phyloP scores from a whole-genome alignment of 2,797 vertebrate genomes.

The Schizothorax lantsangensis region DNA sequence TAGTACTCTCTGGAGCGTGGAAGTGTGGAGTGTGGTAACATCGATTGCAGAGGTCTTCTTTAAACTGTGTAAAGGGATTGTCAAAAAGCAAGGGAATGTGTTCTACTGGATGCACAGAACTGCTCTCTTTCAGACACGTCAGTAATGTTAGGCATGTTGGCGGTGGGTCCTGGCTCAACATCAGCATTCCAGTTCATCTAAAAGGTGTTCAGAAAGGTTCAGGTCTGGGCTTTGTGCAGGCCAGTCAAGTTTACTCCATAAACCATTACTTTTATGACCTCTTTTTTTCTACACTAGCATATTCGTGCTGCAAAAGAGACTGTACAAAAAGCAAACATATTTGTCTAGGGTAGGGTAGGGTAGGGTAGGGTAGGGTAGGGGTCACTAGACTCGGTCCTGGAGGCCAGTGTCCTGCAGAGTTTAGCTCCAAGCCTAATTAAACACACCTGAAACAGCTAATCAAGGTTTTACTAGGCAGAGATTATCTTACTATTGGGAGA shows the following conservation, averaged over 20 bases:
- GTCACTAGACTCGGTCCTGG: too few relatives aligned
- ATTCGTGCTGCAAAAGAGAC: neutral
- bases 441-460: neutral
- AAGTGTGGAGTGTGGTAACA: neutral
- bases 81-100: neutral
- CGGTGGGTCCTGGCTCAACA: neutral
- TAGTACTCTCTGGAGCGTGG: neutral
- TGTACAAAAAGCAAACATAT: neutral
- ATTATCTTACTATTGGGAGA: too few relatives aligned
- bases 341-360: neutral
- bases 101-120: neutral
- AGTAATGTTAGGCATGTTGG: constrained; percentile 5
- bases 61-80: neutral
- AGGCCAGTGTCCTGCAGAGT: neutral
- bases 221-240: neutral
- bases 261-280: neutral
- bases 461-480: neutral
- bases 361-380: too few relatives aligned
- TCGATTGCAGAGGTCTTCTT: neutral
- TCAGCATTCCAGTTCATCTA: neutral
- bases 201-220: neutral
- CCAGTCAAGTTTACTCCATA: neutral
- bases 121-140: constrained; percentile 1
- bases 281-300: neutral
- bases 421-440: neutral